A percentile compares a stretch with the other conserved stretches of the same genome.
These are phyloP conservation scores for Dipus sagitta DNA, from an alignment of 2,797 vertebrate genomes.

Conservation along the genomic window DNA sequence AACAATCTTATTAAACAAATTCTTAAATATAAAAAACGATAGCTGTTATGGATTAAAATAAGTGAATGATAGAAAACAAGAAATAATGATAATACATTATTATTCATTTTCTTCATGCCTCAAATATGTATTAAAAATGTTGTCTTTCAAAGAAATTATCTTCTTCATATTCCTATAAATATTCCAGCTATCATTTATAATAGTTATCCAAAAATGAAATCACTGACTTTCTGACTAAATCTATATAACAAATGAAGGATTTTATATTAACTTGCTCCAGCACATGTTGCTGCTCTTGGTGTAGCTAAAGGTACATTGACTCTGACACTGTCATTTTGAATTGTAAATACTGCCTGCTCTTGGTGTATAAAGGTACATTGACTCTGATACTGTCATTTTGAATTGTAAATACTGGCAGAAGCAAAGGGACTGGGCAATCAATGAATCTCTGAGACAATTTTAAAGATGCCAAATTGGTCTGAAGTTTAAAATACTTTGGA, in stretches of 20 bases:
- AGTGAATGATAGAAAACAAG: background rate
- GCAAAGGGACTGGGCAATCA: background rate
- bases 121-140: background rate
- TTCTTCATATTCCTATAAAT: constrained; percentile 18
- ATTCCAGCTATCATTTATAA: background rate
- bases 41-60: background rate
- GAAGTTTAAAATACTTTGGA: constrained; percentile 40
- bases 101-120: background rate
- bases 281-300: constrained; percentile 29
- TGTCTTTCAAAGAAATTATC: background rate
- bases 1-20: constrained; percentile 5
- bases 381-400: background rate
- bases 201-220: background rate
- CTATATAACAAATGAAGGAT: constrained; percentile 12
- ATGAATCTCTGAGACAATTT: constrained; percentile 3
- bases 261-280: constrained; percentile 15
- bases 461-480: constrained; percentile 36
- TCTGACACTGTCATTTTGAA: background rate
- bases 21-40: background rate
- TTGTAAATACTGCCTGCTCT: no score
- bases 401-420: constrained; percentile 36
- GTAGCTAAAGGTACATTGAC: background rate
- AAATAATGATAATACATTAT: background rate
- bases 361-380: background rate
- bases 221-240: constrained; percentile 20